Percentiles rank a stretch among this genome's conserved stretches.
Evolutionary conservation across 2,113 vertebrate genomes (phyloP).

Genomic region (Pollachius pollachius): DNA sequence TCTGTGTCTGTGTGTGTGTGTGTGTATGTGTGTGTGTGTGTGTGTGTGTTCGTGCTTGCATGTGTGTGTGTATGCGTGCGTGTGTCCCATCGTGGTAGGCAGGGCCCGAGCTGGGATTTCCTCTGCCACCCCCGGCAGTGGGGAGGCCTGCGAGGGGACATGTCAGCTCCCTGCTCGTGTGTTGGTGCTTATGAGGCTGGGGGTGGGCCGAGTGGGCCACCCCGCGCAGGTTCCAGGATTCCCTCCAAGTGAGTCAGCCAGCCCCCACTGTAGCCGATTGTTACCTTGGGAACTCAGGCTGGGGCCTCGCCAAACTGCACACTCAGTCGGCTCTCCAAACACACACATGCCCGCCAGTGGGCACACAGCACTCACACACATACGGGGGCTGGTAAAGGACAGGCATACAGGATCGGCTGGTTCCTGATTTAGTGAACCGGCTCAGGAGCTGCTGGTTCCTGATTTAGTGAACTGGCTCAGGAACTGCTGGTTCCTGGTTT

Average conservation of each 20-base stretch:
- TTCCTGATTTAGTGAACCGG: not conserved
- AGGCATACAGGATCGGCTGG: conserved; percentile 28
- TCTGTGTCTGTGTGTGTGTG: too few species aligned
- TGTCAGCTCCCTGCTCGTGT: conserved; percentile 73
- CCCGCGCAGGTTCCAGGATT: conserved; percentile 78
- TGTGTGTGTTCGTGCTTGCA: conserved; percentile 15
- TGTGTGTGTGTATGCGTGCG: conserved; percentile 17
- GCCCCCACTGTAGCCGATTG: conserved; percentile 72
- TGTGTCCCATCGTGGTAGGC: conserved; percentile 41
- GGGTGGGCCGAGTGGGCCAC: conserved; percentile 78
- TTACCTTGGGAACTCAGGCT: conserved; percentile 81
- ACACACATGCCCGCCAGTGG: conserved; percentile 19
- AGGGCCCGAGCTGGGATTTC: conserved; percentile 59
- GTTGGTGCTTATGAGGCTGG: conserved; percentile 73
- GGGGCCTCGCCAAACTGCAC: conserved; percentile 66
- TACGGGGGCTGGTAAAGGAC: not conserved
- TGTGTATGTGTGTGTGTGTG: too few species aligned
- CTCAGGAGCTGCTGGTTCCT: conserved; percentile 27
- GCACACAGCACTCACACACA: conserved; percentile 2
- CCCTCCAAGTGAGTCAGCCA: conserved; percentile 80
- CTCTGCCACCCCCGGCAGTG: conserved; percentile 68
- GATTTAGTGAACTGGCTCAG: conserved; percentile 7
- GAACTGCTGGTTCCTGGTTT: too few species aligned
- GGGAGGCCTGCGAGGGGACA: conserved; percentile 73
- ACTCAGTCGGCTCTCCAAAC: conserved; percentile 55